A percentile compares a stretch with the other conserved stretches of the same genome.
phyloP scores from a whole-genome alignment of 2,797 vertebrate genomes.

The Siniperca obscura region DNA sequence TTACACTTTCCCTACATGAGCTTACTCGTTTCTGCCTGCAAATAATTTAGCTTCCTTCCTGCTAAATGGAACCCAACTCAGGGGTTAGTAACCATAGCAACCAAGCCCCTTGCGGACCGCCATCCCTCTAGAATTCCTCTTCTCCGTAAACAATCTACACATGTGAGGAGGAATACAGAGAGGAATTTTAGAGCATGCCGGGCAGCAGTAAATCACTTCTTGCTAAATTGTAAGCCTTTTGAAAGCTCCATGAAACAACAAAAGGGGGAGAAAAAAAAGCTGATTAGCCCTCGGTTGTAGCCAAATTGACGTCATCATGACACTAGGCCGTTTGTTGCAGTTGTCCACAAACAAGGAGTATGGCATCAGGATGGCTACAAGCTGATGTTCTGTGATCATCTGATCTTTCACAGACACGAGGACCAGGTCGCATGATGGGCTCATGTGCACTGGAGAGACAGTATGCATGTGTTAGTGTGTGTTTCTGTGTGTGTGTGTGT shows the following conservation, averaged over 20 bases:
- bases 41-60: constrained; percentile 83
- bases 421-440: constrained; percentile 68
- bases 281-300: constrained; percentile 70
- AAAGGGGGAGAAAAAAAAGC: constrained; percentile 37
- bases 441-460: constrained; percentile 59
- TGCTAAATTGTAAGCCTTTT: constrained; percentile 78
- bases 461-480: constrained; percentile 38
- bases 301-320: constrained; percentile 76
- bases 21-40: constrained; percentile 76
- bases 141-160: constrained; percentile 85
- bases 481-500: neutral
- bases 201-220: constrained; percentile 75
- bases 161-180: constrained; percentile 81
- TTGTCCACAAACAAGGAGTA: constrained; percentile 61
- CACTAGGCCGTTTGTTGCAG: constrained; percentile 71
- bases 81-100: constrained; percentile 87
- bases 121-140: constrained; percentile 85
- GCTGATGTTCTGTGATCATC: constrained; percentile 74
- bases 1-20: constrained; percentile 60
- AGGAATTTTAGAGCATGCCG: constrained; percentile 74
- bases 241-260: constrained; percentile 69
- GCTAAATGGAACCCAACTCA: constrained; percentile 79
- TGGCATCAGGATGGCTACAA: constrained; percentile 56
- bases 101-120: constrained; percentile 79
- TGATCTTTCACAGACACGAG: constrained; percentile 71